These are phyloP conservation scores for Cephus sareptanus DNA, from an alignment of 2,888 invertebrate species.

Conservation along the genomic window DNA sequence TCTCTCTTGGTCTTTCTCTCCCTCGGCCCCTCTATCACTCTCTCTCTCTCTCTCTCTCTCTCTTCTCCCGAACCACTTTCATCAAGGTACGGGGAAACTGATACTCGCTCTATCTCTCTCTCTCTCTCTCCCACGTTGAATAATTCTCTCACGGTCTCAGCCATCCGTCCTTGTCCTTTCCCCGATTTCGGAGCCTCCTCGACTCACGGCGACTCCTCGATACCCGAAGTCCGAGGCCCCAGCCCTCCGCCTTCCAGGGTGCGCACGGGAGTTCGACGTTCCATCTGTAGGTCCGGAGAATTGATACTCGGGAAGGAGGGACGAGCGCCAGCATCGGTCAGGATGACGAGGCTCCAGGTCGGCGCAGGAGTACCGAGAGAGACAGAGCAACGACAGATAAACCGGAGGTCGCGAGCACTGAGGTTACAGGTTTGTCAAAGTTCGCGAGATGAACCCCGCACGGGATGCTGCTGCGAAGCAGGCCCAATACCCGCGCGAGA, in stretches of 20 bases:
- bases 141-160: background rate
- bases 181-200: conserved; percentile 18
- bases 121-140: conserved; percentile 6
- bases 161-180: background rate
- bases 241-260: background rate
- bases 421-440: too few relatives aligned
- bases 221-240: background rate
- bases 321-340: too few relatives aligned
- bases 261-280: background rate
- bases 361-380: too few relatives aligned
- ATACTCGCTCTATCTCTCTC: conserved; percentile 15
- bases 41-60: conserved; percentile 19
- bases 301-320: background rate
- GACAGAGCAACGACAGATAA: too few relatives aligned
- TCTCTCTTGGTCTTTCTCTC: conserved; percentile 18
- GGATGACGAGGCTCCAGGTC: too few relatives aligned
- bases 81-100: background rate
- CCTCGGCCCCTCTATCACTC: background rate
- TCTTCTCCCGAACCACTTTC: conserved; percentile 1
- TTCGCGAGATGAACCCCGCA: too few relatives aligned
- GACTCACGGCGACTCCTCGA: conserved; percentile 12
- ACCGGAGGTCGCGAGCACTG: too few relatives aligned
- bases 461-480: too few relatives aligned
- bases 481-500: too few relatives aligned
- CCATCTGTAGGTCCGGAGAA: background rate